Percentiles rank a stretch among this genome's conserved stretches.
These are phyloP conservation scores for Gerris lacustris DNA, from an alignment of 2,888 invertebrate genomes.

Conservation along the genomic window DNA sequence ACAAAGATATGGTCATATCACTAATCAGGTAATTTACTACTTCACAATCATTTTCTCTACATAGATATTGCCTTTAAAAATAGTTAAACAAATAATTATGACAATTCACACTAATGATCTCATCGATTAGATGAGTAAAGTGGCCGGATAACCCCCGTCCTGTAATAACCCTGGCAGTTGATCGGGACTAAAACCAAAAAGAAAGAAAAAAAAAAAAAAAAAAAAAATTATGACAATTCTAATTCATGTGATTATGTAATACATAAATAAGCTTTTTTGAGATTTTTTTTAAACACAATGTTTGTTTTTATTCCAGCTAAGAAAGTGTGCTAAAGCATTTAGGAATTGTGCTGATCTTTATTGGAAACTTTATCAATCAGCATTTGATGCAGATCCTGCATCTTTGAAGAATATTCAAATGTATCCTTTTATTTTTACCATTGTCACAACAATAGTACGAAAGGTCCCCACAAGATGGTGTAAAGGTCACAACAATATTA, in stretches of 20 bases:
- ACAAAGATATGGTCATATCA: slow-evolving; percentile 65
- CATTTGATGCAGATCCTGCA: slow-evolving; percentile 73
- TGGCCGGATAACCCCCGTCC: no score
- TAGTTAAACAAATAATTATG: background rate
- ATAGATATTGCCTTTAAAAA: background rate
- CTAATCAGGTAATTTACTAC: slow-evolving; percentile 46
- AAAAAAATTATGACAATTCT: no score
- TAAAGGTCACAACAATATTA: no score
- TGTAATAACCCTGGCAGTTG: no score
- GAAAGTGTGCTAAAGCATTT: slow-evolving; percentile 61
- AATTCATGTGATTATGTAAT: no score
- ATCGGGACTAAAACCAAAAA: no score
- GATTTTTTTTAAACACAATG: no score
- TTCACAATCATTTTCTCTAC: background rate
- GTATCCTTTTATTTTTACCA: slow-evolving; percentile 37
- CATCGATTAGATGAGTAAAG: no score
- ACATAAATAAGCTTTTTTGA: no score
- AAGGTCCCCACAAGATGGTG: no score
- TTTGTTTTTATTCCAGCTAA: slow-evolving; percentile 39
- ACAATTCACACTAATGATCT: no score
- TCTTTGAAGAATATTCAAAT: slow-evolving; percentile 61
- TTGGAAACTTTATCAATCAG: slow-evolving; percentile 64
- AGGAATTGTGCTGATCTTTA: slow-evolving; percentile 59
- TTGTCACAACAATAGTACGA: background rate
- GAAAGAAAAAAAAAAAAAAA: no score